phyloP scores from a whole-genome alignment of 1,140 invertebrate genomes.

The Littorina saxatilis region DNA sequence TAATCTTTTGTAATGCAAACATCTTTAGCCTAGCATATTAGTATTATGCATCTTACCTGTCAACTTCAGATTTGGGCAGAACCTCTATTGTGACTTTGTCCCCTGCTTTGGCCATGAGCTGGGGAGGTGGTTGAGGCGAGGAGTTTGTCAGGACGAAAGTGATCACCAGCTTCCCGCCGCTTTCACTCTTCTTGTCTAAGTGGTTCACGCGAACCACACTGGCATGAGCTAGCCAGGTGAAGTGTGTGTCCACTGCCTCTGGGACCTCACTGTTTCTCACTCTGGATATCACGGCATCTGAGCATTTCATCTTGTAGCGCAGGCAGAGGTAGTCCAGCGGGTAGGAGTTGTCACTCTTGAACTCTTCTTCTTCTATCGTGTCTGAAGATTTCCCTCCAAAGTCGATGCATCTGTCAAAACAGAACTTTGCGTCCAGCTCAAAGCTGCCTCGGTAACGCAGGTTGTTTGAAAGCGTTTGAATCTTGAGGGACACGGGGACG shows the following conservation, averaged over 20 bases:
- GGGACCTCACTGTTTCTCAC: neutral
- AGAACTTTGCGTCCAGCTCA: conserved; percentile 28
- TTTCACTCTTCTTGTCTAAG: neutral
- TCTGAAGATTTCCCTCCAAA: conserved; percentile 40
- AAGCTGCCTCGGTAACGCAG: conserved; percentile 37
- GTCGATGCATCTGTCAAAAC: conserved; percentile 44
- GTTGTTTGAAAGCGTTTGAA: neutral
- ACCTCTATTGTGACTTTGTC: conserved; percentile 34
- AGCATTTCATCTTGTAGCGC: neutral
- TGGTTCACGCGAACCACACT: conserved; percentile 9
- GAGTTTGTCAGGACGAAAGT: conserved; percentile 34
- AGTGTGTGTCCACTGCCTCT: conserved; percentile 3
- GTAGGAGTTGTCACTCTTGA: neutral
- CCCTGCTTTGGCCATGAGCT: conserved; percentile 24
- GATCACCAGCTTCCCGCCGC: conserved; percentile 14
- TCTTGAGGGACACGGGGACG: conserved; percentile 10
- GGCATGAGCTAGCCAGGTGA: conserved; percentile 46
- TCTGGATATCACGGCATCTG: neutral
- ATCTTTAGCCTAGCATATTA: too few species aligned
- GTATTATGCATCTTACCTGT: conserved; percentile 47
- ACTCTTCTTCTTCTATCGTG: conserved; percentile 11
- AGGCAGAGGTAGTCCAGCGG: conserved; percentile 38
- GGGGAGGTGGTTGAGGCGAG: conserved; percentile 9
- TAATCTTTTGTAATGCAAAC: too few species aligned
- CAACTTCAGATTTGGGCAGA: conserved; percentile 44